Percentiles rank a stretch among this genome's conserved stretches.
Conservation (phyloP, 2,113 vertebrate genomes). For the Anhinga anhinga region DNA sequence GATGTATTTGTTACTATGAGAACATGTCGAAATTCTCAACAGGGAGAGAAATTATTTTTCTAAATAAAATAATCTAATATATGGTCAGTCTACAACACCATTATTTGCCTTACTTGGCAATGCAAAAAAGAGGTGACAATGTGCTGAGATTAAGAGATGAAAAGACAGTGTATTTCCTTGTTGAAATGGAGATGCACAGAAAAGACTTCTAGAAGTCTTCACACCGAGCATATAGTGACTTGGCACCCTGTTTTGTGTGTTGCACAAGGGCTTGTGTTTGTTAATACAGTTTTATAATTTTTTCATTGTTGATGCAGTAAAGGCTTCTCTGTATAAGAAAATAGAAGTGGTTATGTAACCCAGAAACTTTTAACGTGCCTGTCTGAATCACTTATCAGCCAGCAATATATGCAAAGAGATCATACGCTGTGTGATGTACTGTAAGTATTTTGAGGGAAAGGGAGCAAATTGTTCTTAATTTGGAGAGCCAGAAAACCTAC, state of each 20-base stretch:
- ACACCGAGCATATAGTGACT: constrained; percentile 8
- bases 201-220: constrained; percentile 38
- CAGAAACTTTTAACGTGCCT: constrained; percentile 43
- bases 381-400: constrained; percentile 30
- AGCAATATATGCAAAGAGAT: constrained; percentile 43
- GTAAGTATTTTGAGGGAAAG: constrained; percentile 61
- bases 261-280: constrained; percentile 63
- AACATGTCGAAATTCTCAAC: constrained; percentile 16
- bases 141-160: not conserved
- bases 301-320: constrained; percentile 32
- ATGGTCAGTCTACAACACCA: not conserved
- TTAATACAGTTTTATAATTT: constrained; percentile 62
- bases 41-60: constrained; percentile 19
- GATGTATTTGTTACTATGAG: constrained; percentile 17
- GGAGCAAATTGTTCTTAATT: constrained; percentile 60
- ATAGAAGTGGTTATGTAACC: constrained; percentile 37
- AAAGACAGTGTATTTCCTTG: constrained; percentile 17
- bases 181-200: not conserved
- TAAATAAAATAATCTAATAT: constrained; percentile 5
- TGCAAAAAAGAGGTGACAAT: constrained; percentile 5
- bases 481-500: constrained; percentile 28
- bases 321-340: constrained; percentile 52
- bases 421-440: constrained; percentile 27
- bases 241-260: constrained; percentile 53
- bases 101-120: constrained; percentile 56